Conservation (phyloP, 2,888 invertebrate species). For the Schizaphis graminum region DNA sequence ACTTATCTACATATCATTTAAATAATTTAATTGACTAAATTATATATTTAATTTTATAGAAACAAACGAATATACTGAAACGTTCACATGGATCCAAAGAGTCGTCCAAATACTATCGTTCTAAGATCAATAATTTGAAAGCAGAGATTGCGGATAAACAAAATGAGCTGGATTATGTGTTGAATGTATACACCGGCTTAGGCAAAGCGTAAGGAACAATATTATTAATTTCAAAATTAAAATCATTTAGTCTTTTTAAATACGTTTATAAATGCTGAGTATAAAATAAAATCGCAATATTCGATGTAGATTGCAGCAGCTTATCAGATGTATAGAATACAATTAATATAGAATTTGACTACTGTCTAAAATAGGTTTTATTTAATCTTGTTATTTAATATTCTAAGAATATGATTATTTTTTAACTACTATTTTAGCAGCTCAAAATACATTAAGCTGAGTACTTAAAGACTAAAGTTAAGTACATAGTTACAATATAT, state of each 20-base stretch:
- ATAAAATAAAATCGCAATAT: background rate
- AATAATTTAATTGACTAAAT: background rate
- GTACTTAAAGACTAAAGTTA: background rate
- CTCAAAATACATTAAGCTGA: background rate
- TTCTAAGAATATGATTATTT: background rate
- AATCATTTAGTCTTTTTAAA: background rate
- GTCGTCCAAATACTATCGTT: conserved; percentile 36
- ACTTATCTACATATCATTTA: background rate
- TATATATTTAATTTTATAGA: background rate
- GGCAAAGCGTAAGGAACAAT: conserved; percentile 21
- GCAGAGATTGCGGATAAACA: conserved; percentile 38
- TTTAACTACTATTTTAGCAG: background rate
- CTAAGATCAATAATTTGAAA: conserved; percentile 40
- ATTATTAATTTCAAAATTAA: background rate
- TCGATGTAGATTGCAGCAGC: background rate
- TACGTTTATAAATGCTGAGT: background rate
- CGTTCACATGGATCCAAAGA: conserved; percentile 39
- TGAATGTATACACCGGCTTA: conserved; percentile 36
- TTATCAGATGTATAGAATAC: background rate
- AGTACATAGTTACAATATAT: too few species aligned
- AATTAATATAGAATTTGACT: background rate
- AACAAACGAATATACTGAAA: conserved; percentile 42
- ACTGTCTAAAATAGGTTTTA: background rate
- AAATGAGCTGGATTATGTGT: conserved; percentile 50
- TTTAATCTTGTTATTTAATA: background rate